Evolutionary conservation across 2,113 vertebrate species (phyloP), one percentile per base, ranked within the genome.

Genomic region (Tautogolabrus adspersus): DNA sequence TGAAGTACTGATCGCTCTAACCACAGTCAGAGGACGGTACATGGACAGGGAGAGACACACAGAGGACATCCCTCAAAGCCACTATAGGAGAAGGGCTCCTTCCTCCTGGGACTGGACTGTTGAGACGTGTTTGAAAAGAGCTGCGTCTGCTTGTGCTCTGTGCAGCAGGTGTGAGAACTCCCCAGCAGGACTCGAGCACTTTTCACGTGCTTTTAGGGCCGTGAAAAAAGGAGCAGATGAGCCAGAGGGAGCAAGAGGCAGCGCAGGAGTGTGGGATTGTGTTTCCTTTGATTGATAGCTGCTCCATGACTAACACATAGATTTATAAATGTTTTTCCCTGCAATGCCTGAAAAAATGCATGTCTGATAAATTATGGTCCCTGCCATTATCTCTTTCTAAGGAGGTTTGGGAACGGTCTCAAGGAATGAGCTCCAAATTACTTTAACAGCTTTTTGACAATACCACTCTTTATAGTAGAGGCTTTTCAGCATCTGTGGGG

Each of bases 81-180:
- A 90, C 86, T 88, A 85, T 83, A 89, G 88, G 84, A 93, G 89
- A 91, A 82, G 85, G 86, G 72, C 84, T 88, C 38, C 72, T 85
- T 91, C 85, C 91, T 92, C 90, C 76, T 78, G 91, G 92, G 93
- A 93, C 46, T 52, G 65, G 66, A 26, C 66, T 72, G 70, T 79
- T 75, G 42, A 88, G 81, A 81, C 68, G 58, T 79, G 78, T 86
- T 83, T 90, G 88, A 90, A 89, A 93, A 90, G 92, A 91, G 82
- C 89, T 75, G 87, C 72, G 85, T 90, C 83, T 90, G 89, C 84
- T 79, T 44, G 46, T 38, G 82, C 74, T 54, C 82, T 65, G 75
- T 88, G 91, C 87, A 93, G 93, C 93, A 94, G 93, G 93, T 95
- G 93, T 94, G 91, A 93, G 89, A 91, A 89, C 91, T 91, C 83